Evolutionary conservation across 2,797 vertebrate species (phyloP), one percentile per base, ranked within the genome.

Genomic region (Mallotus villosus): DNA sequence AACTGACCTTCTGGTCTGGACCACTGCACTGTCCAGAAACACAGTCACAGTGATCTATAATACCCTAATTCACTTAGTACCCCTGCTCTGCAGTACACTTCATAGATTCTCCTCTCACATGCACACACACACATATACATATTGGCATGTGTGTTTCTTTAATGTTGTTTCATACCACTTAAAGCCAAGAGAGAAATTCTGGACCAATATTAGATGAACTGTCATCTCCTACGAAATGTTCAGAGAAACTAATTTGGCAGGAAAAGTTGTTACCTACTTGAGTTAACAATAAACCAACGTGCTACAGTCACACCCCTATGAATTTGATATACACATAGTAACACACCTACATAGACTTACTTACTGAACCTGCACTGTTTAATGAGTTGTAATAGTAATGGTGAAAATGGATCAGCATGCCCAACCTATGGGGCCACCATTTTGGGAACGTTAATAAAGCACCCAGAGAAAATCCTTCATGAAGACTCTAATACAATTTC

Each of bases 31-130:
- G 62, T 21, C 67, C 67, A 65, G 41, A 1, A 64, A 57, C 70
- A 69, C 51, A 9, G 7, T 55, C 57, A 59, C 34, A 22, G 60
- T 72, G 60, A 27, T 62, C 24, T 63, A 25, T 7, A 63, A 67
- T 66, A 74, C 67, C 41, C 22, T 64, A 68, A 73, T 74, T 59
- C 53, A 37, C 57, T 78, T 76, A 63, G 32, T 32, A 32, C 32
- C 62, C 32, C 34, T n/a, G n/a, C 32, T 34, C 61, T 70, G 73
- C 62, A 60, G 58, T 76, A 68, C 46, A 61, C 72, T 27, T 27
- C 29, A 69, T 76, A 37, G 63, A 67, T 24, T 24, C 67, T 78
- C 58, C 76, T 51, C 71, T 80, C 82, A 66, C 21, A 51, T 49
- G 34, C 37, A 41, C 37, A 41, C 37, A 41, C 37, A 25, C 24